Conservation (phyloP, 2,113 vertebrate species). For the human region GRCh38 chr13:43077001-43077500, state of each 20-base stretch:
- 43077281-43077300: neutral
- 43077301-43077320: neutral
- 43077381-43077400: neutral
- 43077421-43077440: rapidly evolving
- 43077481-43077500: neutral
- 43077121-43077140: neutral
- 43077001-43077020: neutral
- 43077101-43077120: neutral
- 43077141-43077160: neutral
- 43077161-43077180: neutral
- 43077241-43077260: neutral
- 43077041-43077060: neutral
- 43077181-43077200: neutral
- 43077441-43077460: neutral
- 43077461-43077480: neutral
- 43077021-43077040: neutral
- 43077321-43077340: neutral
- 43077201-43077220: neutral
- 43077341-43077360: neutral
- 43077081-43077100: neutral
- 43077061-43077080: neutral
- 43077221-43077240: neutral
- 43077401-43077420: neutral
- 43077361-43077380: neutral
- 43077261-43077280: neutral